phyloP scores from a whole-genome alignment of 2,888 invertebrate genomes.

The Drosophila recens region DNA sequence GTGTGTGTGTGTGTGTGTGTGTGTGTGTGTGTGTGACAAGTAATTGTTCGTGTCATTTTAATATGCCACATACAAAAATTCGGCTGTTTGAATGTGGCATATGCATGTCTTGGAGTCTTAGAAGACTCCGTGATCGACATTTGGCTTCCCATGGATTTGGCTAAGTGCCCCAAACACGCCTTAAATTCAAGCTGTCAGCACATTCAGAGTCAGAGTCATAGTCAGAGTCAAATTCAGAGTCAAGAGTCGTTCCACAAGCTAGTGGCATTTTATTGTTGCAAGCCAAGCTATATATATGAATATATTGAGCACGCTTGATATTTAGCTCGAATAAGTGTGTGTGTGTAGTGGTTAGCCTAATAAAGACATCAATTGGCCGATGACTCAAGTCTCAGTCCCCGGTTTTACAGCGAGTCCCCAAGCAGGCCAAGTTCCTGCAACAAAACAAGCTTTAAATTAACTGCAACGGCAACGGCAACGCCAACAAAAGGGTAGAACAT shows the following conservation, averaged over 20 bases:
- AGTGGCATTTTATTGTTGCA: conserved; percentile 62
- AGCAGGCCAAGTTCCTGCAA: conserved; percentile 35
- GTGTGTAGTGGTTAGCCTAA: conserved; percentile 51
- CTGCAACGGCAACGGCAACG: conserved; percentile 60
- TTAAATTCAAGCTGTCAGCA: conserved; percentile 54
- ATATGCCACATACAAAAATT: conserved; percentile 61
- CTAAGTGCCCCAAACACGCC: conserved; percentile 62
- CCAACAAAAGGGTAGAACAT: conserved; percentile 72
- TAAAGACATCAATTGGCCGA: conserved; percentile 76
- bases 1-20: conserved; percentile 30
- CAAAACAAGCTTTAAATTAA: conserved; percentile 77
- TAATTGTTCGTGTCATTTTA: conserved; percentile 70
- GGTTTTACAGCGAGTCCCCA: neutral
- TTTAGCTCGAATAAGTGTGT: conserved; percentile 37
- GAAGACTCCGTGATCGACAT: conserved; percentile 52
- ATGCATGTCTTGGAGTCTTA: conserved; percentile 36
- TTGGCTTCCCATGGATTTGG: conserved; percentile 57
- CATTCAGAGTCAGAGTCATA: conserved; percentile 32
- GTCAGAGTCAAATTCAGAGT: conserved; percentile 28
- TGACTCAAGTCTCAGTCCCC: conserved; percentile 58
- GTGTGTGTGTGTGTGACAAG: conserved; percentile 42
- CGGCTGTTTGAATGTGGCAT: conserved; percentile 33
- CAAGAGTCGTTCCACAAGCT: conserved; percentile 32
- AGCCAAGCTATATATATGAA: conserved; percentile 13
- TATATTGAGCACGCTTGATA: conserved; percentile 52